Conservation (phyloP, 2,888 invertebrate species). For the Elmis aenea region DNA sequence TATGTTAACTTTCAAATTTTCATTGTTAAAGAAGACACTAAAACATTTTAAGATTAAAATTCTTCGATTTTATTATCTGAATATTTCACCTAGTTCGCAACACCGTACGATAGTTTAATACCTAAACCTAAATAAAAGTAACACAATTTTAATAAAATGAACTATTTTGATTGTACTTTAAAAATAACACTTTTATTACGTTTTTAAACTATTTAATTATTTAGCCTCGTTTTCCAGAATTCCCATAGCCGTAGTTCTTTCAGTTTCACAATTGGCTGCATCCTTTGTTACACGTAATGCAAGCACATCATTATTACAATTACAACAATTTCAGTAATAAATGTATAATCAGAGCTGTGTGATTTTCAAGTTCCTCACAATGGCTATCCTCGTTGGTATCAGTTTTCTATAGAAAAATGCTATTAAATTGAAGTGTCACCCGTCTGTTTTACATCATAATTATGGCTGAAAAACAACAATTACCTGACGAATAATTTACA, state of each 20-base stretch:
- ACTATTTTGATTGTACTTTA: no score
- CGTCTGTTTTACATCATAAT: conserved; percentile 4
- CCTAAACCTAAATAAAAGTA: no score
- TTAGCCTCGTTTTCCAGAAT: not conserved
- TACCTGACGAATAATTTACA: conserved; percentile 3
- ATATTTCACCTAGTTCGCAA: no score
- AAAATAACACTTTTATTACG: no score
- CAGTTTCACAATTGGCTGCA: conserved; percentile 26
- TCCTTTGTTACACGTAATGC: conserved; percentile 27
- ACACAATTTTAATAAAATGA: no score
- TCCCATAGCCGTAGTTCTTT: conserved; percentile 5
- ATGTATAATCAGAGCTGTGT: conserved; percentile 16
- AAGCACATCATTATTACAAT: conserved; percentile 30
- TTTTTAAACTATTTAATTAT: no score
- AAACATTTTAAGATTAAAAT: no score
- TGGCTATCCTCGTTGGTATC: conserved; percentile 1
- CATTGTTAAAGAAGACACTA: no score
- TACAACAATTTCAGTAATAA: conserved; percentile 30
- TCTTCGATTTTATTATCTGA: no score
- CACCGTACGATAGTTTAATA: no score
- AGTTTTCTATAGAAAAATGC: conserved; percentile 12
- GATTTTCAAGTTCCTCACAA: conserved; percentile 17
- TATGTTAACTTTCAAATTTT: no score
- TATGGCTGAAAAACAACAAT: conserved; percentile 2
- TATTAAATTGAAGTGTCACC: conserved; percentile 3